Evolutionary conservation across 1,140 invertebrate species (phyloP), one percentile per base, ranked within the genome.

Genomic region (Contarinia nasturtii): DNA sequence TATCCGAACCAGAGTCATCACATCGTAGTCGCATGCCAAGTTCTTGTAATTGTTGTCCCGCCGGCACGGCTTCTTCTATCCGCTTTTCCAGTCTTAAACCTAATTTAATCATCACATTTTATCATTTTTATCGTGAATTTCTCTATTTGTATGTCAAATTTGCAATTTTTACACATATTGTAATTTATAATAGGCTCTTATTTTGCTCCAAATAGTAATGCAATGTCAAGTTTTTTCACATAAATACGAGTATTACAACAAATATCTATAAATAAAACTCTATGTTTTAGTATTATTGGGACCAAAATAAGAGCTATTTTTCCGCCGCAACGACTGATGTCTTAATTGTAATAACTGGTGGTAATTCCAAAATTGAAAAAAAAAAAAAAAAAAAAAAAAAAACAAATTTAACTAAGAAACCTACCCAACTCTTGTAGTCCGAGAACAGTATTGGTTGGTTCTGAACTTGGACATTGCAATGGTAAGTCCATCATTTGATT

Each of bases 21-120:
- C 68, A 48, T 64, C 74, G 75, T 50, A 72, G 48, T 51, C 74
- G 62, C 51, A 72, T 58, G 2, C 75, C 73, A 49, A 79, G 56
- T 46, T 77, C 77, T 58, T 77, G 77, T 37, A 80, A 69, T 52
- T 75, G 73, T 50, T 79, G 77, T 18, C 70, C 72, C 48, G 72
- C 72, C 15, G 72, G 72, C 14, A 69, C 72, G 17, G 72, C 72
- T 54, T 74, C 72, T 58, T 74, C 72, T 47, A 74, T 73, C 50
- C 73, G 67, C 52, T 69, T 71, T 52, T 74, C 72, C 50, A 74
- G 53, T 52, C 71, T 65, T 52, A 74, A 55, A 2, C 72, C 72
- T 64, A n/a, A 41, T 40, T 44, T 17, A 38, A 15, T 1, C n/a
- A 10, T 34, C n/a, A n/a, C n/a, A n/a, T n/a, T n/a, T n/a, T n/a